These are phyloP conservation scores for Fregata magnificens DNA, from an alignment of 2,113 vertebrate genomes.

Conservation along the genomic window DNA sequence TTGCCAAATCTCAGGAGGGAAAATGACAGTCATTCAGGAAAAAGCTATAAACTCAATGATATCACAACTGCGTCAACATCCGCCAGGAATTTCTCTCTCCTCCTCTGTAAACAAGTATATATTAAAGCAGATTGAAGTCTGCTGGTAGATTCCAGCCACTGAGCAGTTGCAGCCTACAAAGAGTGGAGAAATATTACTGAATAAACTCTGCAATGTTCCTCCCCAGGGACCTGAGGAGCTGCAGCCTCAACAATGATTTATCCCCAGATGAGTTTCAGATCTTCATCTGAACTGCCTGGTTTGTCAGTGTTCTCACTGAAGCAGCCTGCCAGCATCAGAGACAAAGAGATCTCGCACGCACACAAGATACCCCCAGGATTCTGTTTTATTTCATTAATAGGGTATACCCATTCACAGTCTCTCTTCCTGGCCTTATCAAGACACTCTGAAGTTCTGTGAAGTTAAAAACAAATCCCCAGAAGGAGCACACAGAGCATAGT, in stretches of 20 bases:
- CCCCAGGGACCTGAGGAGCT: background rate
- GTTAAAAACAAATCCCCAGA: background rate
- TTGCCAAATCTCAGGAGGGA: background rate
- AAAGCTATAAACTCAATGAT: background rate
- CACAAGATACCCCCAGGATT: background rate
- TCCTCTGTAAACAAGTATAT: background rate
- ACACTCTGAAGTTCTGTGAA: background rate
- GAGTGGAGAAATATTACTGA: background rate
- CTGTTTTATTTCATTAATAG: background rate
- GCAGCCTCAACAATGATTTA: background rate
- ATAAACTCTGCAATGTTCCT: background rate
- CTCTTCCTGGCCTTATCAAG: background rate
- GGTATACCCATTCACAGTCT: background rate
- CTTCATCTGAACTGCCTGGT: background rate
- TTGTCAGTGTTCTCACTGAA: background rate
- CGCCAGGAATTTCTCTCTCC: background rate
- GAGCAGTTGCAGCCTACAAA: background rate
- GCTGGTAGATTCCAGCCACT: background rate
- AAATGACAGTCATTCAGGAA: background rate
- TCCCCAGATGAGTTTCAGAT: background rate
- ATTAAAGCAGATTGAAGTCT: background rate
- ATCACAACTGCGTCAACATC: background rate
- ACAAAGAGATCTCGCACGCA: background rate
- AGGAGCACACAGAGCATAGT: background rate
- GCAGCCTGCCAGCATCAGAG: background rate